Percentiles rank a stretch among this genome's conserved stretches.
These are phyloP conservation scores for Channallabes apus DNA, from an alignment of 2,797 vertebrate genomes.

Conservation along the genomic window DNA sequence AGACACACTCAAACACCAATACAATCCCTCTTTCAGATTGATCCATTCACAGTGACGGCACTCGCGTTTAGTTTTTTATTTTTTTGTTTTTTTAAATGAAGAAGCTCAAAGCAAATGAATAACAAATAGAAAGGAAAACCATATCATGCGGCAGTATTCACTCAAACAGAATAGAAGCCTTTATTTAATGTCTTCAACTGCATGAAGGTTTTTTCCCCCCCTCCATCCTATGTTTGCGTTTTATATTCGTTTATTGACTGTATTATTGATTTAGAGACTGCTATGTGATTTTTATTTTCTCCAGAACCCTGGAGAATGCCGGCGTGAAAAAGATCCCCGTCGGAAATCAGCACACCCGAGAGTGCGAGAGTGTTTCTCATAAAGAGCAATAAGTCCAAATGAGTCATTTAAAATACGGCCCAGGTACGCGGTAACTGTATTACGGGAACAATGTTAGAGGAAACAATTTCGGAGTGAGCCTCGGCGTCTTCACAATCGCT, in stretches of 20 bases:
- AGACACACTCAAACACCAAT: constrained; percentile 8
- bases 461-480: constrained; percentile 17
- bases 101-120: constrained; percentile 5
- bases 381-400: constrained; percentile 36
- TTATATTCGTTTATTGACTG: constrained; percentile 23
- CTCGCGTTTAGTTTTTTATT: neutral
- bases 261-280: constrained; percentile 39
- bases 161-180: neutral
- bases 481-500: neutral
- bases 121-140: neutral
- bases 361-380: constrained; percentile 25
- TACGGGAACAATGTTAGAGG: constrained; percentile 40
- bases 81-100: neutral
- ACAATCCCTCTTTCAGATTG: constrained; percentile 5
- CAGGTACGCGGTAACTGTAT: constrained; percentile 19
- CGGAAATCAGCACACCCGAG: constrained; percentile 15
- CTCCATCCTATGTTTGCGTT: neutral
- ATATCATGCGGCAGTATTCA: constrained; percentile 12
- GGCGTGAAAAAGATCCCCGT: neutral
- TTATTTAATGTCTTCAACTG: constrained; percentile 24
- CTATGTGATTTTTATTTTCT: neutral
- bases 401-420: constrained; percentile 23
- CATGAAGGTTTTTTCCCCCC: neutral
- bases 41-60: neutral
- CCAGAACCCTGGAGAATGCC: neutral